Base-by-base conservation (phyloP, 2,113 vertebrate genomes). In the Atherinomorus stipes region DNA sequence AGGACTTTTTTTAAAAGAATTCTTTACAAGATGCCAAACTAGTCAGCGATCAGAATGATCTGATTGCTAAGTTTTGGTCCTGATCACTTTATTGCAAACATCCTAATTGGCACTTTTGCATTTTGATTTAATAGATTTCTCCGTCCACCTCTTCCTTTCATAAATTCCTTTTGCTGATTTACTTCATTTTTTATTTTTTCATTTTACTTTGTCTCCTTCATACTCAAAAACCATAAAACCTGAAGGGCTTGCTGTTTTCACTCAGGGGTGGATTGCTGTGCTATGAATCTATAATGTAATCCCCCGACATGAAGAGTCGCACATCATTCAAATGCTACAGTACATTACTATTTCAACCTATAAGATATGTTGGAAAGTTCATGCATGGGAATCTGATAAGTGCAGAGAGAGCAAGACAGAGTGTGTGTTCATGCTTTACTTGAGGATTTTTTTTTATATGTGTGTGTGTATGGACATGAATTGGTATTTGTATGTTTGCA, bases 261-360 rank as follows among this genome's bases (percentile, higher is more conserved):
- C 54, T 71, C 63, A 38, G 51, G 44, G 77, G 77, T 78, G 80
- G 72, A 87, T 78, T 67, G 77, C 78, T 73, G 62, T 65, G 71
- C 81, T 81, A 89, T 89, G 90, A 90, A 90, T 91, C 81, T 87
- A 90, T 87, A 89, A 91, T 90, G 91, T 86, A 89, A 89, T 92
- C 82, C 73, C 54, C 74, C 47, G 12, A 81, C 87, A 85, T 37
- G 70, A 80, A 56, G 75, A 82, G 88, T 80, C 89, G 86, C 72
- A 85, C 81, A 91, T 84, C 89, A 81, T 83, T 88, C 88, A 86
- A 71, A 84, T 62, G 67, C 69, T 78, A 65, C 76, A 88, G 42
- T 76, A 81, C 80, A 84, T 89, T 85, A 81, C 83, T 53, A 58
- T 83, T 86, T 78, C 72, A 73, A 61, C 61, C 64, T 77, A 74